Evolutionary conservation across 2,113 vertebrate species (phyloP).

Genomic region (Rutilus rutilus): DNA sequence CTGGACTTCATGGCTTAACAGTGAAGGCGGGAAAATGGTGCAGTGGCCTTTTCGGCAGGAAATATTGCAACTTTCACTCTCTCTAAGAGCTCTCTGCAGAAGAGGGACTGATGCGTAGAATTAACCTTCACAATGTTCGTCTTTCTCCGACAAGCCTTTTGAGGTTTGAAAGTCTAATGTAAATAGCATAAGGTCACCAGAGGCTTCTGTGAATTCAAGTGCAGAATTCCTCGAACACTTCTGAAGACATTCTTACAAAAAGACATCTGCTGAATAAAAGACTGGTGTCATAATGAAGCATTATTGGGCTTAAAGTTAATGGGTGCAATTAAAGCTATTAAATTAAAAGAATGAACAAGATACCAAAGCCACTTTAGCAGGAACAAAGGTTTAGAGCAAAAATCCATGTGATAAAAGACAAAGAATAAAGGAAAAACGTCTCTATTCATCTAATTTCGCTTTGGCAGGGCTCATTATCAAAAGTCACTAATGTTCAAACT

Average conservation of each 20-base stretch:
- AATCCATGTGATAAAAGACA: neutral
- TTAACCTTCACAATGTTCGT: slow-evolving; percentile 11
- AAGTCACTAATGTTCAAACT: neutral
- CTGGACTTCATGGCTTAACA: neutral
- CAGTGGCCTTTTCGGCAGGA: neutral
- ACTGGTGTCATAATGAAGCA: neutral
- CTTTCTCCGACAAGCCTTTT: neutral
- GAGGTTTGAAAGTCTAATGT: slow-evolving; percentile 20
- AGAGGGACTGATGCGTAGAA: slow-evolving; percentile 27
- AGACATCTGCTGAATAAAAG: neutral
- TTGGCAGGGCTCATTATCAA: neutral
- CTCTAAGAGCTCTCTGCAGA: slow-evolving; percentile 7
- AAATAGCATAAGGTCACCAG: neutral
- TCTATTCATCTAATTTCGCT: neutral
- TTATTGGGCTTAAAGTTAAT: neutral
- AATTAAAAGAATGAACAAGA: slow-evolving; percentile 4
- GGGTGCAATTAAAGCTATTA: slow-evolving; percentile 21
- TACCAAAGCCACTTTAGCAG: neutral
- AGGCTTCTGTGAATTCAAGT: neutral
- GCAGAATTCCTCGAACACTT: neutral
- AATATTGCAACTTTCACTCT: neutral
- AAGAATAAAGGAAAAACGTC: neutral
- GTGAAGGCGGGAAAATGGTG: neutral
- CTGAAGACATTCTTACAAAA: neutral
- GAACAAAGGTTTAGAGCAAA: slow-evolving; percentile 11